These are phyloP conservation scores for Alauda arvensis DNA, from an alignment of 2,797 vertebrate species.

Conservation along the genomic window DNA sequence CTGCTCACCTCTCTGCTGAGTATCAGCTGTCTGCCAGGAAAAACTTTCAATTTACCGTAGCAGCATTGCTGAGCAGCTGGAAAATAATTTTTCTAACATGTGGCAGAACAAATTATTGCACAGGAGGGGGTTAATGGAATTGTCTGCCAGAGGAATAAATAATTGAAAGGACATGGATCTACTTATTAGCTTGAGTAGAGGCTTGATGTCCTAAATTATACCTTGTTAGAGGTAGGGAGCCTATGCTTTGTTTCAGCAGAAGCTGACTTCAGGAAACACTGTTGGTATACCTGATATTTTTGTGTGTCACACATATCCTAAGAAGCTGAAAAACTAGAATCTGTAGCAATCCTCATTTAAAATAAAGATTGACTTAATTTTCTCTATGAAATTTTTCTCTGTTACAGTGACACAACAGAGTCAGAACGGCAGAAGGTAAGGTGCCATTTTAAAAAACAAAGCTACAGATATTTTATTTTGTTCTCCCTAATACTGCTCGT, in stretches of 20 bases:
- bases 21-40: conserved; percentile 44
- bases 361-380: background rate
- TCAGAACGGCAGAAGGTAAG: background rate
- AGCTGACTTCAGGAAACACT: conserved; percentile 20
- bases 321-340: background rate
- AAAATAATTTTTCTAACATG: conserved; percentile 62
- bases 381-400: background rate
- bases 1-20: conserved; percentile 40
- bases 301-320: background rate
- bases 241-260: conserved; percentile 15
- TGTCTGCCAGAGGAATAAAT: conserved; percentile 65
- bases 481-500: background rate
- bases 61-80: conserved; percentile 53
- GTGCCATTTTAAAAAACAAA: background rate
- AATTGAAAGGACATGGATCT: conserved; percentile 60
- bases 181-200: conserved; percentile 61
- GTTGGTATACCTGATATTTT: conserved; percentile 22
- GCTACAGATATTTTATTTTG: background rate
- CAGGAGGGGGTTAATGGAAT: conserved; percentile 68
- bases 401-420: background rate
- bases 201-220: conserved; percentile 66
- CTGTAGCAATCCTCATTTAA: background rate
- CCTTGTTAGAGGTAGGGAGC: conserved; percentile 57
- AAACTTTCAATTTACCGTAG: conserved; percentile 31
- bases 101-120: conserved; percentile 69